Percentiles rank a stretch among this genome's conserved stretches.
Conservation (phyloP, 2,113 vertebrate genomes). For the Erpornis zantholeuca region DNA sequence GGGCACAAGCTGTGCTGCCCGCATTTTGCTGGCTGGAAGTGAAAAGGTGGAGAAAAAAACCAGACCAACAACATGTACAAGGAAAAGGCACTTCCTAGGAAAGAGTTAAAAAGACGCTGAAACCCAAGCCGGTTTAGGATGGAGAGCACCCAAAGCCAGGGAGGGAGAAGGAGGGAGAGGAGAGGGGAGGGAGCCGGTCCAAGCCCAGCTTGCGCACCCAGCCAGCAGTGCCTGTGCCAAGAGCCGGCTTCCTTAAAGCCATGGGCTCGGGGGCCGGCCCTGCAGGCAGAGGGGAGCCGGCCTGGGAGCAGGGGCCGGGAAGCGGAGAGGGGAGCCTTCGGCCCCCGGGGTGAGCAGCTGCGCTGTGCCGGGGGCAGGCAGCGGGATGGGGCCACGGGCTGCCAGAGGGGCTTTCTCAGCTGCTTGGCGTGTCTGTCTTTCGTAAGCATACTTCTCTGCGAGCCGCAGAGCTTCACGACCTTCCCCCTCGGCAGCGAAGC, state of each 20-base stretch:
- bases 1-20: neutral
- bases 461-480: neutral
- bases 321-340: neutral
- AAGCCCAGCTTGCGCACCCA: neutral
- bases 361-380: neutral
- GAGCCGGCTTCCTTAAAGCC: conserved; percentile 20
- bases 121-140: neutral
- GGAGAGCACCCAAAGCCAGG: conserved; percentile 7
- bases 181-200: conserved; percentile 11
- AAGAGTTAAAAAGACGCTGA: conserved; percentile 46
- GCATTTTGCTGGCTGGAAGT: neutral
- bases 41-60: neutral
- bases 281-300: neutral
- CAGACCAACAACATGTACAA: neutral
- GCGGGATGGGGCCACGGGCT: neutral
- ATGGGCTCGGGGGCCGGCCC: neutral
- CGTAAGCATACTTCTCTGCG: neutral
- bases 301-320: neutral
- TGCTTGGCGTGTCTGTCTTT: neutral
- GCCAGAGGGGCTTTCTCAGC: neutral
- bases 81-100: neutral
- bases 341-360: conserved; percentile 32
- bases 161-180: conserved; percentile 30
- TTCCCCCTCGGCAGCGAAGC: neutral
- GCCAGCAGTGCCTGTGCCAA: conserved; percentile 53